These are phyloP conservation scores for Hipparchia sbordonii DNA, from an alignment of 2,888 invertebrate genomes.

Conservation along the genomic window DNA sequence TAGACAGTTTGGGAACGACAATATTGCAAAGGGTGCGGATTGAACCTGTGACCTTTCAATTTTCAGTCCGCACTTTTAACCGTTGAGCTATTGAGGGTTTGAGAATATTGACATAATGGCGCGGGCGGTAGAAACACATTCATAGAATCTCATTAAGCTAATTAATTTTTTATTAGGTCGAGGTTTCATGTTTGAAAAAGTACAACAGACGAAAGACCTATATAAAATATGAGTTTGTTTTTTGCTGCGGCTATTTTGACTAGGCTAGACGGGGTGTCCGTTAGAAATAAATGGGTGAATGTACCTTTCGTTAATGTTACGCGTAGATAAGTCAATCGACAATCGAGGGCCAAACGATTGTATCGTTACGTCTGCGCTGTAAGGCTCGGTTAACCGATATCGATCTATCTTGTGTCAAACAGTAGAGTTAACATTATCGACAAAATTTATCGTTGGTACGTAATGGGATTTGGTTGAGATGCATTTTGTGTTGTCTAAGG, in stretches of 20 bases:
- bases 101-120: no score
- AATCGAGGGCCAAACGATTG: conserved; percentile 29
- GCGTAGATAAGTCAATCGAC: conserved; percentile 20
- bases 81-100: no score
- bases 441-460: conserved; percentile 19
- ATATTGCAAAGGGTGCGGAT: no score
- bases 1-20: no score
- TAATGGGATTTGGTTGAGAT: conserved; percentile 8
- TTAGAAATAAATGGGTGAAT: conserved; percentile 24
- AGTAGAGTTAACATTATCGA: conserved; percentile 30
- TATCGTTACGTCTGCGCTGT: conserved; percentile 27
- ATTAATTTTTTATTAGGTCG: neutral
- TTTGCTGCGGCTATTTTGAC: conserved; percentile 17
- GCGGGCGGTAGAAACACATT: neutral
- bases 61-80: no score
- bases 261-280: conserved; percentile 20
- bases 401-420: conserved; percentile 33
- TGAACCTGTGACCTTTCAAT: no score
- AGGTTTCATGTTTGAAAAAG: neutral
- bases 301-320: conserved; percentile 30
- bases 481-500: neutral
- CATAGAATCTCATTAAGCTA: neutral
- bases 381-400: conserved; percentile 32
- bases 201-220: no score
- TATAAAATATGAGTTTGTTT: neutral